A percentile compares a stretch with the other conserved stretches of the same genome.
phyloP scores from a whole-genome alignment of 1,140 invertebrate species.

The Trachymyrmex cornetzi region DNA sequence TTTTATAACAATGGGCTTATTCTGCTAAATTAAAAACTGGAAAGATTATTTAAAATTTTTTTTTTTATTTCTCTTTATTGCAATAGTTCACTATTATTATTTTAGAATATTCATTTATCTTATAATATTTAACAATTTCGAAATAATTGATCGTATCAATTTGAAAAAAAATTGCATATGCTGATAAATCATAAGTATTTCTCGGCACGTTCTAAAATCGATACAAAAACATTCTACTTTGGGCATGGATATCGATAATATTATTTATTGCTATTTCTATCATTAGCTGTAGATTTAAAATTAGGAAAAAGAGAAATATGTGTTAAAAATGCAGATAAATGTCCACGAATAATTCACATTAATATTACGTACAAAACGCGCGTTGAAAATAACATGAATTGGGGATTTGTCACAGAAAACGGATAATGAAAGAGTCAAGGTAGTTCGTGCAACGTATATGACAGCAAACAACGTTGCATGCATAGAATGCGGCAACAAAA shows the following conservation, averaged over 20 bases:
- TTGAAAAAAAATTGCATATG: neutral
- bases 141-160: neutral
- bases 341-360: neutral
- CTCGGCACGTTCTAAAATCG: neutral
- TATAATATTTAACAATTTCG: neutral
- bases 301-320: neutral
- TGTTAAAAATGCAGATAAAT: neutral
- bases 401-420: constrained; percentile 34
- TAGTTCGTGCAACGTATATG: neutral
- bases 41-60: constrained; percentile 1
- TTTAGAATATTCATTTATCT: neutral
- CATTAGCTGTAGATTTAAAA: neutral
- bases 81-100: neutral
- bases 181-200: neutral
- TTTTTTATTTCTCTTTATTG: neutral
- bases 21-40: neutral
- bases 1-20: neutral
- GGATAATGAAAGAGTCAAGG: constrained; percentile 2
- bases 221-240: neutral
- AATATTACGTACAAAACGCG: neutral
- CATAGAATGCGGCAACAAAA: constrained; percentile 26
- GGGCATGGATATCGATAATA: neutral
- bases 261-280: neutral
- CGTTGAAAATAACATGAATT: neutral
- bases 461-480: constrained; percentile 8